phyloP scores from a whole-genome alignment of 53 echinoderm and acorn worm species.

The Echinometra lucunter region DNA sequence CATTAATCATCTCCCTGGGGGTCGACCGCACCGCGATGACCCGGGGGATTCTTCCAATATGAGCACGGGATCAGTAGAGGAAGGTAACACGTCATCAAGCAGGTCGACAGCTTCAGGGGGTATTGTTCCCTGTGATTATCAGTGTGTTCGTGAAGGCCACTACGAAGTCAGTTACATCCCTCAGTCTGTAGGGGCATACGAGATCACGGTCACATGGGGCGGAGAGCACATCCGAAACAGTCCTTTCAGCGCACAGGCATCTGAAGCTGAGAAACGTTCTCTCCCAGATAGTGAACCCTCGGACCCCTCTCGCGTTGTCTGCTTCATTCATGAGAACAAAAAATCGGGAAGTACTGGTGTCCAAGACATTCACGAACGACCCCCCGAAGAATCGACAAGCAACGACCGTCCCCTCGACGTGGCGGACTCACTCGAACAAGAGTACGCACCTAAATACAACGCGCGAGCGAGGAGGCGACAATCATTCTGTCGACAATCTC shows the following conservation, averaged over 20 bases:
- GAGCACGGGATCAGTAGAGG: conserved; percentile 33
- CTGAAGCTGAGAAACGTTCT: conserved; percentile 64
- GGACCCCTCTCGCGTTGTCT: conserved; percentile 35
- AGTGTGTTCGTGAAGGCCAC: conserved; percentile 84
- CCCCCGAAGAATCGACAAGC: background rate
- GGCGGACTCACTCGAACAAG: conserved; percentile 17
- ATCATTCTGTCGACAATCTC: conserved; percentile 88
- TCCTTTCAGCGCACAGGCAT: conserved; percentile 83
- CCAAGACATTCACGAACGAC: background rate
- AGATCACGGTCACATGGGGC: conserved; percentile 89
- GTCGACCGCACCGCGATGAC: conserved; percentile 64
- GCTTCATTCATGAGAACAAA: conserved; percentile 53
- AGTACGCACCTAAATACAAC: conserved; percentile 57
- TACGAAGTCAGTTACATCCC: conserved; percentile 95
- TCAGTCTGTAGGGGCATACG: conserved; percentile 71
- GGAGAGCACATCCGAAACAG: conserved; percentile 95
- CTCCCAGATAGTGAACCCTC: conserved; percentile 40
- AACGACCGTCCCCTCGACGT: background rate
- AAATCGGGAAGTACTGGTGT: background rate
- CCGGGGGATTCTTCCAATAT: conserved; percentile 66
- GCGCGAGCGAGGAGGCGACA: conserved; percentile 77
- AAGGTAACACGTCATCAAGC: background rate
- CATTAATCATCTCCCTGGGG: conserved; percentile 64
- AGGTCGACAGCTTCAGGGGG: conserved; percentile 48
- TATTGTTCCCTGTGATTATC: conserved; percentile 88